Evolutionary conservation across 1,140 invertebrate genomes (phyloP).

Genomic region (Drepana arcuata): DNA sequence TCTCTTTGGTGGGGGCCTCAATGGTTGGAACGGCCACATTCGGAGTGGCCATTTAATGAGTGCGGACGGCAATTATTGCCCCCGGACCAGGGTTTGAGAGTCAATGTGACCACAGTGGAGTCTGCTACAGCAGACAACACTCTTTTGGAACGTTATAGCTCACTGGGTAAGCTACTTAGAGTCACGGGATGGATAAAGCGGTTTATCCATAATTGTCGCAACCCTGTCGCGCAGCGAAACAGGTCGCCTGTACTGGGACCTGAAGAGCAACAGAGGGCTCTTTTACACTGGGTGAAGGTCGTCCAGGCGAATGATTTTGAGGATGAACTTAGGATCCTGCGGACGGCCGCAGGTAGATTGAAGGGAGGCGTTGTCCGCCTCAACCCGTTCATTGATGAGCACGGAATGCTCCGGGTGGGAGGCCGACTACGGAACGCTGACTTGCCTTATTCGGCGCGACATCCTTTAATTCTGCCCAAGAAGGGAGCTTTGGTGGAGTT

Average conservation of each 20-base stretch:
- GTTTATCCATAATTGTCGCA: constrained; percentile 5
- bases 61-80: background rate
- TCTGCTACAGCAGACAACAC: background rate
- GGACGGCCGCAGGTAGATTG: constrained; percentile 1
- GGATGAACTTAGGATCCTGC: constrained; percentile 1
- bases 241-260: constrained; percentile 2
- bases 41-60: constrained; percentile 1
- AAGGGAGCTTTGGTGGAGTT: background rate
- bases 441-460: background rate
- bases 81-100: background rate
- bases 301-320: constrained; percentile 1
- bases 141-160: constrained; percentile 2
- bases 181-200: constrained; percentile 8
- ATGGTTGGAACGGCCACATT: constrained; percentile 7
- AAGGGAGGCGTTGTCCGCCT: constrained; percentile 4
- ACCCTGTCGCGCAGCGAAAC: background rate
- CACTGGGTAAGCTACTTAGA: constrained; percentile 5
- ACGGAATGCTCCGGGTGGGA: background rate
- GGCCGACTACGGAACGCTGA: background rate
- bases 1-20: constrained; percentile 4
- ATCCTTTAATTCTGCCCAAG: background rate
- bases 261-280: constrained; percentile 1
- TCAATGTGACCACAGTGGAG: background rate
- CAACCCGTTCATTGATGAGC: background rate
- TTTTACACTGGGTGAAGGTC: background rate